Evolutionary conservation across 2,113 vertebrate species (phyloP).

Genomic region (Laticauda colubrina): DNA sequence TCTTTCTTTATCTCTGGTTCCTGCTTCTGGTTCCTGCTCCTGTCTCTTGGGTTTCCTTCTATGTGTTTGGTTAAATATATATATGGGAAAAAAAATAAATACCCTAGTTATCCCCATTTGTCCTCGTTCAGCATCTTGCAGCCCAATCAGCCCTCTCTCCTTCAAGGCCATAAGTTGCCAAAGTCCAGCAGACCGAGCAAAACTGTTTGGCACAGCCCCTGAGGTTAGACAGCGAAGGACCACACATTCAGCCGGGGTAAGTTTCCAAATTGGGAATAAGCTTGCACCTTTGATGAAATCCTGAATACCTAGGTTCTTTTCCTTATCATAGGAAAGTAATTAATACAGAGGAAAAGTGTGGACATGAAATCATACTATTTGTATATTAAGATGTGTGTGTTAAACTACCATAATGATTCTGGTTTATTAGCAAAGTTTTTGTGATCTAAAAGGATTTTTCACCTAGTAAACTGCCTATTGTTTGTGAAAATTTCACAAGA

Average conservation of each 20-base stretch:
- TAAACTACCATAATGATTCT: background rate
- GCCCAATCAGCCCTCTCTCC: conserved; percentile 86
- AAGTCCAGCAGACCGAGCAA: conserved; percentile 80
- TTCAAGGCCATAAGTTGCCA: conserved; percentile 85
- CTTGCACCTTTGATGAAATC: fast-evolving
- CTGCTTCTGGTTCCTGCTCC: conserved; percentile 55
- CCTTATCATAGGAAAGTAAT: background rate
- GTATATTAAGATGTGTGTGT: background rate
- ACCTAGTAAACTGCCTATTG: background rate
- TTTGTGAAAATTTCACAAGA: background rate
- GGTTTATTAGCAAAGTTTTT: background rate
- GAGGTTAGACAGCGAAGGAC: conserved; percentile 73
- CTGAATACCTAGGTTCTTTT: background rate
- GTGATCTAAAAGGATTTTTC: background rate
- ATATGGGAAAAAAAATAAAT: conserved; percentile 57
- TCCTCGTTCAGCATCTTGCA: conserved; percentile 99
- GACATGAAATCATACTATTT: background rate
- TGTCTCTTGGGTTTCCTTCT: conserved; percentile 68
- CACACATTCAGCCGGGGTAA: conserved; percentile 65
- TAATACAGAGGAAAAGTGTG: background rate
- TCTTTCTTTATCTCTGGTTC: conserved; percentile 48
- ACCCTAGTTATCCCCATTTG: conserved; percentile 94
- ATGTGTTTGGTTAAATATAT: conserved; percentile 60
- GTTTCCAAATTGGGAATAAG: background rate
- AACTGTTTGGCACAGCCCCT: conserved; percentile 72